Conservation (phyloP, 1,140 invertebrate species). For the Calephelis nemesis region DNA sequence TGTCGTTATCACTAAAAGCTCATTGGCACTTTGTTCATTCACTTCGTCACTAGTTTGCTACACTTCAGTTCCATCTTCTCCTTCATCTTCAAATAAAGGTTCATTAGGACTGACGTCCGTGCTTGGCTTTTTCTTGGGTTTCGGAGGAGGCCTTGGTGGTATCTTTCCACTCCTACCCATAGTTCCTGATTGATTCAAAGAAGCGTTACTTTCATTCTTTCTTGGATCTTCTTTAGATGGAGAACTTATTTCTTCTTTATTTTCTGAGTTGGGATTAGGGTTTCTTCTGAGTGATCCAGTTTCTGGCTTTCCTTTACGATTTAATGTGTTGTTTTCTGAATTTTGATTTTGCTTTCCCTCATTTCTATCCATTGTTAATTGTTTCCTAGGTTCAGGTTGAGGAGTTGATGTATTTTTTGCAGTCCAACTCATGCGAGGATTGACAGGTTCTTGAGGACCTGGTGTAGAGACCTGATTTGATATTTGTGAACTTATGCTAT, state of each 20-base stretch:
- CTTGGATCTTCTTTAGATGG: constrained; percentile 63
- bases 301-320: constrained; percentile 67
- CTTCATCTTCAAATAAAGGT: constrained; percentile 90
- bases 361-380: constrained; percentile 49
- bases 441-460: constrained; percentile 65
- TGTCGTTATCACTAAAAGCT: constrained; percentile 62
- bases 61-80: constrained; percentile 92
- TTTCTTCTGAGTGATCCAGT: constrained; percentile 67
- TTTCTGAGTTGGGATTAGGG: constrained; percentile 50
- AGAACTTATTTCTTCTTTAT: constrained; percentile 52
- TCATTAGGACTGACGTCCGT: constrained; percentile 76
- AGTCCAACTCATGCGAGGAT: constrained; percentile 69
- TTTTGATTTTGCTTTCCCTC: constrained; percentile 46
- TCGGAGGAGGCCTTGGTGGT: constrained; percentile 89
- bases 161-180: constrained; percentile 82
- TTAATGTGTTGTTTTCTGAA: constrained; percentile 54
- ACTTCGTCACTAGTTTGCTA: constrained; percentile 56
- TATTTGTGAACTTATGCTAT: constrained; percentile 61
- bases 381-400: constrained; percentile 62
- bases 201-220: constrained; percentile 59
- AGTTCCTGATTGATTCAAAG: constrained; percentile 60
- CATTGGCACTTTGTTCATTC: constrained; percentile 68
- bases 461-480: constrained; percentile 59
- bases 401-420: constrained; percentile 75
- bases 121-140: constrained; percentile 86